These are phyloP conservation scores for Diplosoma virens DNA, from an alignment of 23 tunicate genomes.

Conservation along the genomic window DNA sequence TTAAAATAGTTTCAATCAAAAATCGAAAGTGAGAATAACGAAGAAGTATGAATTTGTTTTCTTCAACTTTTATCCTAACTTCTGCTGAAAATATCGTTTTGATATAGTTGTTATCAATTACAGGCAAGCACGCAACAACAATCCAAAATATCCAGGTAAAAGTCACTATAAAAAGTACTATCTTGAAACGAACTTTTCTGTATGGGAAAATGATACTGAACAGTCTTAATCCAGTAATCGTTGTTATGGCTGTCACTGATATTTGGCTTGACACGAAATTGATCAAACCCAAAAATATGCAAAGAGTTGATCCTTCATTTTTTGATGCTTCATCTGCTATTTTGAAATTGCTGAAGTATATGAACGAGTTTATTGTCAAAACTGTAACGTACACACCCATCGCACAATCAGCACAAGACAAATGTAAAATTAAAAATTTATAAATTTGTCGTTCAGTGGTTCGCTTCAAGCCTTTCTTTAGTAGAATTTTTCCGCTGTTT, in stretches of 20 bases:
- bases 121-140: not conserved
- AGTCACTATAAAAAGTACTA: not conserved
- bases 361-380: not conserved
- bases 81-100: not conserved
- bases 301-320: not conserved
- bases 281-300: not conserved
- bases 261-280: constrained; percentile 4
- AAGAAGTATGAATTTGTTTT: not conserved
- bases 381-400: not conserved
- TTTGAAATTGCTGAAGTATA: not conserved
- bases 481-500: not conserved
- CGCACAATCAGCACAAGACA: not conserved
- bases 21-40: not conserved
- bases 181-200: not conserved
- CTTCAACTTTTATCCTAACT: not conserved
- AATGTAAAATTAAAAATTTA: not conserved
- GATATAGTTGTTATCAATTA: not conserved
- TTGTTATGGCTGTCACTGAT: not conserved
- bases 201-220: not conserved
- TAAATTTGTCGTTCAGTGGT: not conserved
- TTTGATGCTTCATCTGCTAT: not conserved
- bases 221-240: not conserved
- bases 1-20: not conserved
- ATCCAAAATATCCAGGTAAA: not conserved
- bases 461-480: not conserved